These are phyloP conservation scores for Linnaemya vulpina DNA, from an alignment of 2,888 invertebrate genomes.

Conservation along the genomic window DNA sequence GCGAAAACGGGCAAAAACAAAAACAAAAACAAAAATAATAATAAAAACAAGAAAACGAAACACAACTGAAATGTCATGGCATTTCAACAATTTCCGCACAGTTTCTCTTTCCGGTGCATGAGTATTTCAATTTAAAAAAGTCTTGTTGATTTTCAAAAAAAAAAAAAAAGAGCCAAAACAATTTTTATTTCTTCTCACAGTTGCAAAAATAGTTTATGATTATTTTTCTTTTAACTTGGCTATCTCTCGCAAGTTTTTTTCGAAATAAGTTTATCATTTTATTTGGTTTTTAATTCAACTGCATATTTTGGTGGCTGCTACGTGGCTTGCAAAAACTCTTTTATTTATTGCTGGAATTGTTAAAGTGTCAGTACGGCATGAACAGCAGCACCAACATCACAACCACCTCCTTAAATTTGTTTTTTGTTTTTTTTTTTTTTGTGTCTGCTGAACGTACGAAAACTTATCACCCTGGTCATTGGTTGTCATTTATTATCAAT, in stretches of 20 bases:
- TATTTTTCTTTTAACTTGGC: too few relatives aligned
- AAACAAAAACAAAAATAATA: too few relatives aligned
- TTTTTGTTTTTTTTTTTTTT: not conserved
- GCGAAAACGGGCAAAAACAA: constrained; percentile 8
- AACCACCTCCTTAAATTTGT: not conserved
- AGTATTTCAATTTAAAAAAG: constrained; percentile 32
- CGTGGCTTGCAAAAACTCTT: constrained; percentile 6
- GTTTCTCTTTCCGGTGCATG: constrained; percentile 68
- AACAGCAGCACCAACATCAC: not conserved
- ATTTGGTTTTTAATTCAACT: constrained; percentile 44
- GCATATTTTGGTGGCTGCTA: constrained; percentile 31
- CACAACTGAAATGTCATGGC: constrained; percentile 68
- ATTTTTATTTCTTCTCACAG: constrained; percentile 21
- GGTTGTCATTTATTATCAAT: constrained; percentile 68
- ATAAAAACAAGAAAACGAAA: constrained; percentile 4
- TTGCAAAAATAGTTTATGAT: not conserved
- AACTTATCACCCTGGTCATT: constrained; percentile 55
- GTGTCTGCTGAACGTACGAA: not conserved
- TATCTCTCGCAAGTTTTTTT: too few relatives aligned
- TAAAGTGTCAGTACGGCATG: constrained; percentile 42
- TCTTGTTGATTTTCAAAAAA: constrained; percentile 7
- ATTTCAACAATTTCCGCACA: constrained; percentile 71
- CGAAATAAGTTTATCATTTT: constrained; percentile 48
- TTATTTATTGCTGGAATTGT: constrained; percentile 46
- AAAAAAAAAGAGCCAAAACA: too few relatives aligned